Conservation (phyloP, 2,797 vertebrate species). For the Falco novaeseelandiae region DNA sequence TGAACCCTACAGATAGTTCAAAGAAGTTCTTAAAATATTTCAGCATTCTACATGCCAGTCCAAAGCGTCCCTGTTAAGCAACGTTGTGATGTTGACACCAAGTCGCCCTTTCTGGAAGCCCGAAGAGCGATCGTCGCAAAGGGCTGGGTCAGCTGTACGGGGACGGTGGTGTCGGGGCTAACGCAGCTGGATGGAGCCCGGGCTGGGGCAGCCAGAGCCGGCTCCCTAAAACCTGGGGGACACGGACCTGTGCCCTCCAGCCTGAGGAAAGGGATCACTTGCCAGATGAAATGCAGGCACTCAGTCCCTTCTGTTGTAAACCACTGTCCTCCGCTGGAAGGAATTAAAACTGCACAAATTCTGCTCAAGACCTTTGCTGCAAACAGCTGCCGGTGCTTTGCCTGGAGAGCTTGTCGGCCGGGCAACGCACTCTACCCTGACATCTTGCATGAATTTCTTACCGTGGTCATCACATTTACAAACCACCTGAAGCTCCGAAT, state of each 20-base stretch:
- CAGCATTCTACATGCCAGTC: not conserved
- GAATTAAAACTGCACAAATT: conserved; percentile 38
- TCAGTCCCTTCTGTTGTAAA: conserved; percentile 10
- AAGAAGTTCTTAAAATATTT: not conserved
- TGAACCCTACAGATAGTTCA: not conserved
- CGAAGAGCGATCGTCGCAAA: accelerated
- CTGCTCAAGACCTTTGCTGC: not conserved
- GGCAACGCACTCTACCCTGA: accelerated
- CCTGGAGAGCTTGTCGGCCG: not conserved
- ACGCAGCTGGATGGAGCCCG: not conserved
- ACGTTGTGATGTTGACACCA: not conserved
- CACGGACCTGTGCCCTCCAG: not conserved
- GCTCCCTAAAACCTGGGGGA: not conserved
- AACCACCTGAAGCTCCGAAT: not conserved
- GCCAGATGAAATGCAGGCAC: not conserved
- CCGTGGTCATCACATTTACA: accelerated
- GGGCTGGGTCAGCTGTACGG: not conserved
- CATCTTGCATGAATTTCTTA: not conserved
- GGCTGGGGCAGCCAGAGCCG: not conserved
- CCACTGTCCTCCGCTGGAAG: conserved; percentile 63
- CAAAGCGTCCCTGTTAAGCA: not conserved
- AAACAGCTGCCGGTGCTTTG: accelerated
- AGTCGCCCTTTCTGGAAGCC: not conserved
- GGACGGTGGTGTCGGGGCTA: not conserved
- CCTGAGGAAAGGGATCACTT: accelerated